A percentile compares a stretch with the other conserved stretches of the same genome.
Conservation (phyloP, 2,888 invertebrate species). For the Watsonalla cultraria region DNA sequence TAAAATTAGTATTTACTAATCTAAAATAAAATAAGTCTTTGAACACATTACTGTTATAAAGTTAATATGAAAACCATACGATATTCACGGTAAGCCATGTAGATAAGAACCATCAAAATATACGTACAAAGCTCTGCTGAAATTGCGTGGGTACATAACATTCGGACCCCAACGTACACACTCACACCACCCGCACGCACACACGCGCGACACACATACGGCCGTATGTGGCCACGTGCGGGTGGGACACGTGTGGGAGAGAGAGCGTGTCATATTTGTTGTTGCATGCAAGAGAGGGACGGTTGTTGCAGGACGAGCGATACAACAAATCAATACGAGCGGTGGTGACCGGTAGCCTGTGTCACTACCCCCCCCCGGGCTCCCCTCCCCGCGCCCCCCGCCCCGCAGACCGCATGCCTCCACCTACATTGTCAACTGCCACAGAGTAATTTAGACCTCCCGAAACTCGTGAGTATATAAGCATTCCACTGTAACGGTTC, state of each 20-base stretch:
- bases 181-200: slow-evolving; percentile 44
- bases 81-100: too few species aligned
- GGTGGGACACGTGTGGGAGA: slow-evolving; percentile 55
- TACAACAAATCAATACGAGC: slow-evolving; percentile 81
- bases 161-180: slow-evolving; percentile 72
- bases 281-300: slow-evolving; percentile 57
- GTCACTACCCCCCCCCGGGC: slow-evolving; percentile 60
- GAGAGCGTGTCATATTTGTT: slow-evolving; percentile 33
- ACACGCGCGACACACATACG: slow-evolving; percentile 45
- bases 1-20: too few species aligned
- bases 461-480: slow-evolving; percentile 33
- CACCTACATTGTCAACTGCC: slow-evolving; percentile 74
- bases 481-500: slow-evolving; percentile 28
- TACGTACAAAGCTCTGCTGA: slow-evolving; percentile 40
- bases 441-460: slow-evolving; percentile 62
- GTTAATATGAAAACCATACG: background rate
- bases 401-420: slow-evolving; percentile 69
- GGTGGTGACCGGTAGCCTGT: slow-evolving; percentile 80
- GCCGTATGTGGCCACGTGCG: slow-evolving; percentile 63
- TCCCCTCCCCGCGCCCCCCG: slow-evolving; percentile 28
- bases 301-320: slow-evolving; percentile 76
- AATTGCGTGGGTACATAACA: slow-evolving; percentile 61
- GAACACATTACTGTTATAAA: too few species aligned
- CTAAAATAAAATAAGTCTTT: too few species aligned
- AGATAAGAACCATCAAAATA: slow-evolving; percentile 6